phyloP scores from a whole-genome alignment of 2,888 invertebrate genomes.

The Tholera decimalis region DNA sequence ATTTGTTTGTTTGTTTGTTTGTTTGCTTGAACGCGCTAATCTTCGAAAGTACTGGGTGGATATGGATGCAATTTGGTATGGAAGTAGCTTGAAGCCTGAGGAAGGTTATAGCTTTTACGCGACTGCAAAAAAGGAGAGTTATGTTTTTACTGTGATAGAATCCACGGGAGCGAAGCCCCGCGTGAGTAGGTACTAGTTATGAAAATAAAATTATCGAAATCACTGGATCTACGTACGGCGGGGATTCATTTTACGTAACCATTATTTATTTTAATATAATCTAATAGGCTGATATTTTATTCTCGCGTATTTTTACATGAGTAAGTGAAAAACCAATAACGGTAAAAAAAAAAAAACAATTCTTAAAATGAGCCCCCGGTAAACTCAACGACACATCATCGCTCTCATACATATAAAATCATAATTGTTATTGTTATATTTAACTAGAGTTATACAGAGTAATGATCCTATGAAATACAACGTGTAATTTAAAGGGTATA shows the following conservation, averaged over 20 bases:
- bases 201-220: slow-evolving; percentile 91
- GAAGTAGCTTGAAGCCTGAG: too few relatives aligned
- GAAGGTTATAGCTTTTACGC: too few relatives aligned
- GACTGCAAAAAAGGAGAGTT: too few relatives aligned
- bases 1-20: too few relatives aligned
- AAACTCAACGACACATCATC: slow-evolving; percentile 77
- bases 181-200: slow-evolving; percentile 91
- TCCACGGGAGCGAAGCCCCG: too few relatives aligned
- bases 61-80: too few relatives aligned
- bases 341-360: slow-evolving; percentile 91
- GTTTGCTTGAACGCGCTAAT: too few relatives aligned
- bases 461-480: slow-evolving; percentile 92
- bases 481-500: too few relatives aligned
- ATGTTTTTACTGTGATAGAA: too few relatives aligned
- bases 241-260: slow-evolving; percentile 88
- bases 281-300: slow-evolving; percentile 90
- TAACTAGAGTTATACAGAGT: slow-evolving; percentile 92
- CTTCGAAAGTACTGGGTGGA: too few relatives aligned
- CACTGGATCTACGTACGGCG: slow-evolving; percentile 88
- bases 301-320: slow-evolving; percentile 87
- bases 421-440: slow-evolving; percentile 89
- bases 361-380: slow-evolving; percentile 89
- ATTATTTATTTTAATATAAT: slow-evolving; percentile 91
- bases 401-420: slow-evolving; percentile 80
- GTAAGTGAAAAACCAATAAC: slow-evolving; percentile 90